A percentile compares a stretch with the other conserved stretches of the same genome.
Evolutionary conservation across 1,140 invertebrate species (phyloP).

Genomic region (Pemphigus obesinymphae): DNA sequence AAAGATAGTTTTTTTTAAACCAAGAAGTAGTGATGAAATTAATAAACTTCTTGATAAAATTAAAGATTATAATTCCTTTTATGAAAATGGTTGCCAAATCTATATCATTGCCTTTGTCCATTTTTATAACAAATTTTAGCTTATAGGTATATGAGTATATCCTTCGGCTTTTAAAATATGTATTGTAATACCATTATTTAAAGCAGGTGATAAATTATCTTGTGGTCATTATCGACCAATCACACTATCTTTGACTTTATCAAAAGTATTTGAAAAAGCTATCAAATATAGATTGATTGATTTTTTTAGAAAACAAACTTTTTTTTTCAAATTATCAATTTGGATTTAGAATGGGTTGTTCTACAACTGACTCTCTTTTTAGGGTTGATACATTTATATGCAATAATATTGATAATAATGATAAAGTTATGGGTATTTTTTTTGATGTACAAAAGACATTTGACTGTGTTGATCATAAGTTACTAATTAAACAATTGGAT

Average conservation of each 20-base stretch:
- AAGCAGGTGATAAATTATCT: background rate
- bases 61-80: background rate
- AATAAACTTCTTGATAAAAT: no score
- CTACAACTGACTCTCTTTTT: background rate
- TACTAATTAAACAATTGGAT: background rate
- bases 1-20: background rate
- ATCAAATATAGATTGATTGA: background rate
- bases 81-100: background rate
- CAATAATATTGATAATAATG: background rate
- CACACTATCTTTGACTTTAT: background rate
- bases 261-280: background rate
- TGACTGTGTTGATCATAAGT: slow-evolving; percentile 20
- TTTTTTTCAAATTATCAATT: background rate
- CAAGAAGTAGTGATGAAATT: background rate
- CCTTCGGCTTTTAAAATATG: background rate
- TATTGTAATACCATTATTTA: background rate
- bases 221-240: background rate
- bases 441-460: slow-evolving; percentile 38
- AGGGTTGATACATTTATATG: background rate
- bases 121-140: background rate
- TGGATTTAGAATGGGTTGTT: background rate
- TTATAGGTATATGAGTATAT: background rate
- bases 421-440: slow-evolving; percentile 5
- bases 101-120: background rate
- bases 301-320: background rate